These are phyloP conservation scores for Lordiphosa andalusiaca DNA, from an alignment of 2,888 invertebrate genomes.

Conservation along the genomic window DNA sequence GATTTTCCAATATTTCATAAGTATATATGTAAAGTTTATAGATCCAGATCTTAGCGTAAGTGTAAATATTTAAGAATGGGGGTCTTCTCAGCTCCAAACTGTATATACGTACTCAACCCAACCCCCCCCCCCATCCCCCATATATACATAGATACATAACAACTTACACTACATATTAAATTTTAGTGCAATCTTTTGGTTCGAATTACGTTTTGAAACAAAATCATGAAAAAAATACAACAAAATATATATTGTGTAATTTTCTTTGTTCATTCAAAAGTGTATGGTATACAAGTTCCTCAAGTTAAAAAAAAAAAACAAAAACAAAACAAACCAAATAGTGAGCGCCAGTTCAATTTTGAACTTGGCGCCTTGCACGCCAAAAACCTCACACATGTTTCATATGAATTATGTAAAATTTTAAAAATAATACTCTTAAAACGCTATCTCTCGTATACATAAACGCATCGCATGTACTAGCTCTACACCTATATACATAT, in stretches of 20 bases:
- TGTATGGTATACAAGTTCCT: conserved; percentile 90
- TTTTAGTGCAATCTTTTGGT: conserved; percentile 74
- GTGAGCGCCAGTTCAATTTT: conserved; percentile 54
- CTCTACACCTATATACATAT: conserved; percentile 34
- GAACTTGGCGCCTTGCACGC: conserved; percentile 55
- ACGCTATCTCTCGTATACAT: conserved; percentile 17
- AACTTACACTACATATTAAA: conserved; percentile 58
- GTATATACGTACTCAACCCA: too few relatives aligned
- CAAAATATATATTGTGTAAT: conserved; percentile 73
- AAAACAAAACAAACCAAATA: conserved; percentile 57
- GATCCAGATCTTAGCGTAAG: conserved; percentile 17
- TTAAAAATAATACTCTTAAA: conserved; percentile 21
- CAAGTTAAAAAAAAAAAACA: conserved; percentile 78
- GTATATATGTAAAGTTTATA: too few relatives aligned
- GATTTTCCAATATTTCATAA: conserved; percentile 55
- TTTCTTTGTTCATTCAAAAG: conserved; percentile 79
- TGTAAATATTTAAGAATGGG: too few relatives aligned
- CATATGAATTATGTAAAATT: conserved; percentile 67
- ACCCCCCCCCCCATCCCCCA: conserved; percentile 7
- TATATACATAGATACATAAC: conserved; percentile 40
- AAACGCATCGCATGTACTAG: conserved; percentile 25
- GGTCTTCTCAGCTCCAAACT: too few relatives aligned
- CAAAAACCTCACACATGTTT: conserved; percentile 66
- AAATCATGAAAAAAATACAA: conserved; percentile 53
- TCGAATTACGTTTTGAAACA: conserved; percentile 30